Evolutionary conservation across 2,797 vertebrate species (phyloP).

Genomic region (Leptodactylus fallax): DNA sequence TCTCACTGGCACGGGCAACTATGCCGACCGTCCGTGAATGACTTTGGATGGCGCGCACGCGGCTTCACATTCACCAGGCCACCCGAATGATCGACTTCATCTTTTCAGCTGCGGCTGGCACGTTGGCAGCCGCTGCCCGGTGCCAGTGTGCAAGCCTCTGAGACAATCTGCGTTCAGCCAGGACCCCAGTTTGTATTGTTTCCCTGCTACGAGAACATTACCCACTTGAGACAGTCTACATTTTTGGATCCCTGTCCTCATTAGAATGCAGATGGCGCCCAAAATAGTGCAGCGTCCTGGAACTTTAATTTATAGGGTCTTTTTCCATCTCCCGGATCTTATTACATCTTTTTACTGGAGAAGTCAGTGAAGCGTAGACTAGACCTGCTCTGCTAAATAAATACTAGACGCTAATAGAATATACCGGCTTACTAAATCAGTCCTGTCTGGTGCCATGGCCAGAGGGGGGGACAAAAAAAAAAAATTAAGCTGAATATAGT

Average conservation of each 20-base stretch:
- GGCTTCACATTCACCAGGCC: background rate
- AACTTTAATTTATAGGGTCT: background rate
- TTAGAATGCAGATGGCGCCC: background rate
- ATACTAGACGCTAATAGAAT: too few relatives aligned
- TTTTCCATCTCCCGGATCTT: background rate
- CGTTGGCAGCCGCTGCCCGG: background rate
- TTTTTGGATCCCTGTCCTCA: background rate
- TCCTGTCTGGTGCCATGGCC: too few relatives aligned
- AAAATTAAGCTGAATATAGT: too few relatives aligned
- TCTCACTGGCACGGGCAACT: conserved; percentile 16
- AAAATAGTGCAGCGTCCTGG: background rate
- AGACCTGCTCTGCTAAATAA: too few relatives aligned
- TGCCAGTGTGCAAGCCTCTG: conserved; percentile 25
- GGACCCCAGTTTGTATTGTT: background rate
- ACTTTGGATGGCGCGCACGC: conserved; percentile 12
- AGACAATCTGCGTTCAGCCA: conserved; percentile 5
- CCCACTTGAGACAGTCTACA: background rate
- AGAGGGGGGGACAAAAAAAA: too few relatives aligned
- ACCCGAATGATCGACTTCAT: background rate
- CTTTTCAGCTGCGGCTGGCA: conserved; percentile 33
- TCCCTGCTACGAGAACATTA: background rate
- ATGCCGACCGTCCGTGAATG: background rate
- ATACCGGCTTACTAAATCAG: too few relatives aligned
- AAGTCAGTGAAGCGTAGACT: background rate
- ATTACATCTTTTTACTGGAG: background rate